phyloP scores from a whole-genome alignment of 1,140 invertebrate species.

The Cydia splendana region DNA sequence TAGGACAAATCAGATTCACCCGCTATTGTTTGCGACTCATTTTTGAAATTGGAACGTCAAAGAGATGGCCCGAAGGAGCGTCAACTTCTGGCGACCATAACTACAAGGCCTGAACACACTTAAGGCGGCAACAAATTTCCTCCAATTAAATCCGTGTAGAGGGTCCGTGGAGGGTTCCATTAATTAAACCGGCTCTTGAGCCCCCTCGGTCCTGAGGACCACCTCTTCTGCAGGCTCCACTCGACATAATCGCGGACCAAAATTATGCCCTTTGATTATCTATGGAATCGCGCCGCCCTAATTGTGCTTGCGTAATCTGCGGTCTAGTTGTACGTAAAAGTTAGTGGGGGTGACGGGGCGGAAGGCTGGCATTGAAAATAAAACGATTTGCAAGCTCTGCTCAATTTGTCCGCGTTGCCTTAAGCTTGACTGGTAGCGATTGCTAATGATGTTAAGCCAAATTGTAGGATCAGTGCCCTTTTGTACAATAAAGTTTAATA shows the following conservation, averaged over 20 bases:
- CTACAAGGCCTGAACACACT: conserved; percentile 27
- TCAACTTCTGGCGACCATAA: conserved; percentile 28
- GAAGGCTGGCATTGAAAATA: background rate
- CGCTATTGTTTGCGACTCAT: conserved; percentile 12
- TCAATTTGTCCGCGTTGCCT: background rate
- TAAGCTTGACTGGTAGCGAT: conserved; percentile 1
- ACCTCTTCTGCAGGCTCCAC: conserved; percentile 41
- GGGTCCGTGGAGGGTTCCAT: conserved; percentile 51
- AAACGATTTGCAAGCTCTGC: background rate
- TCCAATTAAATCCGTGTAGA: conserved; percentile 64
- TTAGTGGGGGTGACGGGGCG: background rate
- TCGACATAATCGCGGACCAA: conserved; percentile 60
- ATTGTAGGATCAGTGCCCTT: background rate
- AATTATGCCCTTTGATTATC: conserved; percentile 60
- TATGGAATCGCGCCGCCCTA: conserved; percentile 51
- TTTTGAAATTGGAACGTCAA: conserved; percentile 12
- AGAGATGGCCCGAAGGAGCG: conserved; percentile 1
- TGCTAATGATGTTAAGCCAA: background rate
- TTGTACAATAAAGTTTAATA: background rate
- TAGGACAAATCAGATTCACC: background rate
- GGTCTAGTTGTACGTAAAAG: conserved; percentile 39
- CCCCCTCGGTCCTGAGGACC: conserved; percentile 42
- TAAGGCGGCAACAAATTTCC: conserved; percentile 51
- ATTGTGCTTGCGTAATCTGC: conserved; percentile 46
- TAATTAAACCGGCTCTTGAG: conserved; percentile 62